A percentile compares a stretch with the other conserved stretches of the same genome.
Evolutionary conservation across 2,797 vertebrate species (phyloP).

Genomic region (Bradypus variegatus): DNA sequence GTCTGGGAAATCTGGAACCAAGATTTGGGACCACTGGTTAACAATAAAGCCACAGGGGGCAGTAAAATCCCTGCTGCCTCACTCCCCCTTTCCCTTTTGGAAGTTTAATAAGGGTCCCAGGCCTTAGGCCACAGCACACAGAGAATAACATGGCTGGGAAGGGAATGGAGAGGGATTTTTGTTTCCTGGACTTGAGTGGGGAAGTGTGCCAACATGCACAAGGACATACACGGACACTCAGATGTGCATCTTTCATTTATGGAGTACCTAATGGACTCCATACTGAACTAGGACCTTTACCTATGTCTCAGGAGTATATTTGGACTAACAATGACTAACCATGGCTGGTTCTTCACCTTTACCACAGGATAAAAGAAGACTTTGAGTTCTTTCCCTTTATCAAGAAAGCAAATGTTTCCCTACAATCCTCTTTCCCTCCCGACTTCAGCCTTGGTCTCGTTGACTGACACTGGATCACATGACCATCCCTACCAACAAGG

Average conservation of each 20-base stretch:
- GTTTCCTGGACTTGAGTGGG: background rate
- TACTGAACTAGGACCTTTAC: background rate
- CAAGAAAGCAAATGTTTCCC: constrained; percentile 13
- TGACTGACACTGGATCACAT: background rate
- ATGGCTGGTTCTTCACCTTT: background rate
- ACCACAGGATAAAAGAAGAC: background rate
- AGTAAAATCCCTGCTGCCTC: background rate
- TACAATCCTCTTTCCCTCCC: background rate
- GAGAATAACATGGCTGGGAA: background rate
- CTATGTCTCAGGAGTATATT: background rate
- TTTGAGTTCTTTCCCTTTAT: background rate
- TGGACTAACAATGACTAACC: background rate
- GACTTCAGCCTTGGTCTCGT: background rate
- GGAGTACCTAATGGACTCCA: background rate
- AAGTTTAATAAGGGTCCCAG: background rate
- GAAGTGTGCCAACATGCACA: background rate
- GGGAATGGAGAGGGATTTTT: background rate
- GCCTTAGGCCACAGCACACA: background rate
- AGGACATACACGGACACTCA: background rate
- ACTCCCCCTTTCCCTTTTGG: background rate
- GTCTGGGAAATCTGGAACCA: constrained; percentile 19
- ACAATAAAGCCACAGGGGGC: constrained; percentile 2
- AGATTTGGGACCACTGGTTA: constrained; percentile 32
- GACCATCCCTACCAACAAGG: background rate
- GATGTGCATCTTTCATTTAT: background rate